Base-by-base conservation (phyloP, 2,113 vertebrate genomes). In the Columba janthina region DNA sequence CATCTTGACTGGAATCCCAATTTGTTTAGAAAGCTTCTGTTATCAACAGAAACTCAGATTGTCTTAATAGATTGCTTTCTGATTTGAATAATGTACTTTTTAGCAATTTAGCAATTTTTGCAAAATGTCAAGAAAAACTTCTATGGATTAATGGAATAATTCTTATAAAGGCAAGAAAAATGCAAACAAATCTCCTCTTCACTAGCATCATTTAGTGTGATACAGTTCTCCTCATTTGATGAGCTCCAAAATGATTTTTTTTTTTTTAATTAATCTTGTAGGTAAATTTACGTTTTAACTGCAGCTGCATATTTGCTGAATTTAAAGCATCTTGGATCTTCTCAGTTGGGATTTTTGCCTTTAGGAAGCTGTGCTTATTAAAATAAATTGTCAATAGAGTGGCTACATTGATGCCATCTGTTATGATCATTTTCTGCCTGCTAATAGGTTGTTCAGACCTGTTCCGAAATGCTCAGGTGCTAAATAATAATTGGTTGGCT, bases 401-500 rank as follows among this genome's bases (percentile, higher is more conserved):
- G 48, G 5, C 36, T 91, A 56, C 46, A 60, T 36, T 93, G 40
- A 85, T 88, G 83, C 38, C 73, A 96, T 67, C 74, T 95, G 66
- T 75, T 77, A 60, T 15, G 53, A 46, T 40, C 15, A 9, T 44
- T 71, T 72, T 93, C 71, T 53, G 65, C 32, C 29, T 48, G 25
- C 84, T 69, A 18, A 69, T 36, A 62, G 4, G 65, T 65, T 94
- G 61, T 88, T 95, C 32, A 89, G 56, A 71, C 28, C 56, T 48
- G 21, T 77, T 70, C 38, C 92, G 77, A 88, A 94, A 93, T 77
- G 34, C 42, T 88, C 64, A 88, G 50, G 25, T 90, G 48, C 58
- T 92, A 93, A 85, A 38, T 92, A 85, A 50, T 62, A 95, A 85
- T 42, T 94, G 31, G 51, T 36, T 90, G 82, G 28, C 74, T 76